Conservation (phyloP, 2,888 invertebrate genomes). For the Gastrophysa polygoni region DNA sequence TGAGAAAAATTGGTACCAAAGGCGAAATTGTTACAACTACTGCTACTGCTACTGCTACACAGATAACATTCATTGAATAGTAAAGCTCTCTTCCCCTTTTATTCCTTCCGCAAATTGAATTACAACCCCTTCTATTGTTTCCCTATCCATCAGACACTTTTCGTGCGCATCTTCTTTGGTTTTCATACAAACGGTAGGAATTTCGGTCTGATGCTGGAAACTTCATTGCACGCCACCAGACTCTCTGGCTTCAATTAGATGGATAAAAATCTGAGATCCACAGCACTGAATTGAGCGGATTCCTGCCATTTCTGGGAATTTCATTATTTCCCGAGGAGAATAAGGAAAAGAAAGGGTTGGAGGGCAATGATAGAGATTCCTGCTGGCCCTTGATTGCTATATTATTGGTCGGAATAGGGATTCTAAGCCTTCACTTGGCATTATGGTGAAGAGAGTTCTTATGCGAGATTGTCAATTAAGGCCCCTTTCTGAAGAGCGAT, state of each 20-base stretch:
- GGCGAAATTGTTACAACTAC: no score
- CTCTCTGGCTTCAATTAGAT: slow-evolving; percentile 25
- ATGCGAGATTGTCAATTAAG: slow-evolving; percentile 5
- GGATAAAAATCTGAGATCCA: slow-evolving; percentile 42
- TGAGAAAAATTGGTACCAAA: no score
- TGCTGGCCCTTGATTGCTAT: slow-evolving; percentile 49
- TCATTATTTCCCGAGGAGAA: slow-evolving; percentile 42
- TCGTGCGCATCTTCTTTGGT: neutral
- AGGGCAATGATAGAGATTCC: slow-evolving; percentile 48
- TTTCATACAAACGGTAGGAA: slow-evolving; percentile 1
- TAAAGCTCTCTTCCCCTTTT: no score
- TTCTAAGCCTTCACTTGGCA: slow-evolving; percentile 7
- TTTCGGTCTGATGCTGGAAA: slow-evolving; percentile 5
- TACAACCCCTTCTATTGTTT: neutral
- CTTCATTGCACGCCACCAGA: slow-evolving; percentile 4
- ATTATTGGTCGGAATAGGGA: slow-evolving; percentile 48
- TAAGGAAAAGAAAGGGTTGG: slow-evolving; percentile 45
- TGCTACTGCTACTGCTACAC: no score
- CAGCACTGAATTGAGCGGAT: slow-evolving; percentile 43
- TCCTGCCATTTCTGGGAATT: slow-evolving; percentile 45
- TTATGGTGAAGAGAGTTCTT: slow-evolving; percentile 11
- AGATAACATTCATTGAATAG: neutral
- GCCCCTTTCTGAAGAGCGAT: neutral
- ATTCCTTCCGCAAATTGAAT: neutral
- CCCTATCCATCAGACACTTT: neutral